Evolutionary conservation across 1,140 invertebrate genomes (phyloP).

Genomic region (Mya arenaria): DNA sequence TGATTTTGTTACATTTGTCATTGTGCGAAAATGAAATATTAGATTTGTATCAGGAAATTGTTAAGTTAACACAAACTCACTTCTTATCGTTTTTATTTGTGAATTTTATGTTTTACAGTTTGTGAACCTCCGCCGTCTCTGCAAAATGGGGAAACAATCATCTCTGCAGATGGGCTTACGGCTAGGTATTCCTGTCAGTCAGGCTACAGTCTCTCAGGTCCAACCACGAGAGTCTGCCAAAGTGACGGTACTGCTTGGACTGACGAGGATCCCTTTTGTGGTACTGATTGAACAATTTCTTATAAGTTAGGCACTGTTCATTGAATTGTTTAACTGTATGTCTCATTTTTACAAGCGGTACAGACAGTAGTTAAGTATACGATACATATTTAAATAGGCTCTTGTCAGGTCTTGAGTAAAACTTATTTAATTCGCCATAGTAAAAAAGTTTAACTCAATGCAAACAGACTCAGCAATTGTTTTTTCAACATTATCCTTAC

Average conservation of each 20-base stretch:
- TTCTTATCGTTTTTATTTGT: neutral
- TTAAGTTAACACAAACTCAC: neutral
- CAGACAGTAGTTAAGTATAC: too few relatives aligned
- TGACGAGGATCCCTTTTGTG: constrained; percentile 16
- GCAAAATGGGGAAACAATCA: constrained; percentile 1
- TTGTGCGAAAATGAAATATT: neutral
- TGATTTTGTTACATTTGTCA: neutral
- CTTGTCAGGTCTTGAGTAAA: neutral
- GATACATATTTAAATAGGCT: neutral
- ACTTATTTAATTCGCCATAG: neutral
- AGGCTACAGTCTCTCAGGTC: constrained; percentile 12
- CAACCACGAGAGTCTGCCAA: neutral
- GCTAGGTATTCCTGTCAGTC: constrained; percentile 5
- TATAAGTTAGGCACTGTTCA: neutral
- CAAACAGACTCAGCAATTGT: neutral
- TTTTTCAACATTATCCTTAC: neutral
- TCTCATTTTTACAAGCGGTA: neutral
- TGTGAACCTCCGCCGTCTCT: neutral
- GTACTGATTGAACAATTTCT: neutral
- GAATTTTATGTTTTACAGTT: neutral
- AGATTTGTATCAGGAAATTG: neutral
- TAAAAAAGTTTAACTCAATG: neutral
- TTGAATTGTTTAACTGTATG: neutral
- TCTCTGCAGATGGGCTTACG: constrained; percentile 21
- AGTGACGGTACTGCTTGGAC: constrained; percentile 26